Percentiles rank a stretch among this genome's conserved stretches.
phyloP scores from a whole-genome alignment of 1,140 invertebrate species.

The Phenacoccus solenopsis region DNA sequence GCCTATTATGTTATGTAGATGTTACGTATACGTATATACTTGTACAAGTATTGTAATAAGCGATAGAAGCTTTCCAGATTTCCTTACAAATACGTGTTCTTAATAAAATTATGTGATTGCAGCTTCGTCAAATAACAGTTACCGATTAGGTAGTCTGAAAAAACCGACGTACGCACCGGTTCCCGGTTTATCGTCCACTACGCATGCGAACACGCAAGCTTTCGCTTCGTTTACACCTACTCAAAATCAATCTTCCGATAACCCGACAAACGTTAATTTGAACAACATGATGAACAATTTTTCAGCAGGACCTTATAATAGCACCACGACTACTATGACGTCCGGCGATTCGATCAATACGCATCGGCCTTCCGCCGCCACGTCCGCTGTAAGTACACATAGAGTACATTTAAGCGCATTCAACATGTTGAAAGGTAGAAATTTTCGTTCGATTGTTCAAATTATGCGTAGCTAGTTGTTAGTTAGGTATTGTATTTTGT shows the following conservation, averaged over 20 bases:
- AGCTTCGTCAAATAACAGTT: conserved; percentile 22
- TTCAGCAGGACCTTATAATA: background rate
- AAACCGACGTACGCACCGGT: conserved; percentile 33
- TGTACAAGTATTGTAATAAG: too few relatives aligned
- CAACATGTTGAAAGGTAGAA: too few relatives aligned
- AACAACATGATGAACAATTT: background rate
- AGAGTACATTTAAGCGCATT: too few relatives aligned
- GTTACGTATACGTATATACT: too few relatives aligned
- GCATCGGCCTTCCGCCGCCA: background rate
- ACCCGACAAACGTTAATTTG: conserved; percentile 8
- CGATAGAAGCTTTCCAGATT: too few relatives aligned
- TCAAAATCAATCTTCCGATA: background rate
- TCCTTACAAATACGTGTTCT: too few relatives aligned
- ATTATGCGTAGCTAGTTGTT: background rate
- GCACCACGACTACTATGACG: background rate
- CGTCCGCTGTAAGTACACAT: background rate
- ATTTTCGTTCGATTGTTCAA: too few relatives aligned
- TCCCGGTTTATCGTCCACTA: conserved; percentile 30
- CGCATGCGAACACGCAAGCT: background rate
- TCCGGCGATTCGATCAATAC: background rate
- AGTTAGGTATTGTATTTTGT: background rate
- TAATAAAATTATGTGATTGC: too few relatives aligned
- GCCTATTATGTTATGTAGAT: too few relatives aligned
- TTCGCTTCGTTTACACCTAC: conserved; percentile 7
- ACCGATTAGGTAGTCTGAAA: conserved; percentile 30